Percentiles rank a stretch among this genome's conserved stretches.
Conservation (phyloP, 2,888 invertebrate species). For the Netelia melanura region DNA sequence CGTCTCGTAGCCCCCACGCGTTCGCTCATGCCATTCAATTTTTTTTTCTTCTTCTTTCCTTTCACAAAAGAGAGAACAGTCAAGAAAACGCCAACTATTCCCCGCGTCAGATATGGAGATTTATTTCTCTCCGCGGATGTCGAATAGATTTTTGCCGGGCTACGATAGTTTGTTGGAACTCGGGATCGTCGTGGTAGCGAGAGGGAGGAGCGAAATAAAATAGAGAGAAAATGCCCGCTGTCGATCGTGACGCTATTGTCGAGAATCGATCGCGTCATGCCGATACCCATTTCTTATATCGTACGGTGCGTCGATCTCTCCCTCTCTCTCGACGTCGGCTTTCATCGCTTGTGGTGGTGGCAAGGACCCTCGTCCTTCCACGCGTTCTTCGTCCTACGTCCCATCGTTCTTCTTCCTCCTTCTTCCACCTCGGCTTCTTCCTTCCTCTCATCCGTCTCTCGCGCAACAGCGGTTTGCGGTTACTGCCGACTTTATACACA, state of each 20-base stretch:
- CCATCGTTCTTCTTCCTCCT: conserved; percentile 11
- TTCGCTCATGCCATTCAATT: conserved; percentile 64
- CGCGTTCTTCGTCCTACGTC: conserved; percentile 35
- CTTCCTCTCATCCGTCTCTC: conserved; percentile 50
- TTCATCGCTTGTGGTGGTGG: conserved; percentile 48
- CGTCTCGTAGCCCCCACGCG: conserved; percentile 26
- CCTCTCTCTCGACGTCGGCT: conserved; percentile 65
- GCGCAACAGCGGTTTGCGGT: conserved; percentile 68
- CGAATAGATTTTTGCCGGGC: conserved; percentile 63
- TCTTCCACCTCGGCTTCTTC: neutral
- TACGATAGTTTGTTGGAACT: neutral
- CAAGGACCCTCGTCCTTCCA: conserved; percentile 54
- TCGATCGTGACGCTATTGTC: conserved; percentile 73
- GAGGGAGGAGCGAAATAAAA: neutral
- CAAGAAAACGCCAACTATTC: conserved; percentile 77
- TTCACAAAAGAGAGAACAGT: conserved; percentile 59
- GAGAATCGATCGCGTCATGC: conserved; percentile 82
- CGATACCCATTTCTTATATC: conserved; percentile 76
- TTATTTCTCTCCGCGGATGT: conserved; percentile 77
- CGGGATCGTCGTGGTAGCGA: no score
- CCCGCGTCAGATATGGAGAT: conserved; percentile 83
- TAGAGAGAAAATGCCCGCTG: conserved; percentile 3
- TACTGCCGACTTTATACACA: conserved; percentile 36
- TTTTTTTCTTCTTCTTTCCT: conserved; percentile 63
- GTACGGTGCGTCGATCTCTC: conserved; percentile 53